Base-by-base conservation (phyloP, 2,888 invertebrate genomes). In the Lissonota sp. region DNA sequence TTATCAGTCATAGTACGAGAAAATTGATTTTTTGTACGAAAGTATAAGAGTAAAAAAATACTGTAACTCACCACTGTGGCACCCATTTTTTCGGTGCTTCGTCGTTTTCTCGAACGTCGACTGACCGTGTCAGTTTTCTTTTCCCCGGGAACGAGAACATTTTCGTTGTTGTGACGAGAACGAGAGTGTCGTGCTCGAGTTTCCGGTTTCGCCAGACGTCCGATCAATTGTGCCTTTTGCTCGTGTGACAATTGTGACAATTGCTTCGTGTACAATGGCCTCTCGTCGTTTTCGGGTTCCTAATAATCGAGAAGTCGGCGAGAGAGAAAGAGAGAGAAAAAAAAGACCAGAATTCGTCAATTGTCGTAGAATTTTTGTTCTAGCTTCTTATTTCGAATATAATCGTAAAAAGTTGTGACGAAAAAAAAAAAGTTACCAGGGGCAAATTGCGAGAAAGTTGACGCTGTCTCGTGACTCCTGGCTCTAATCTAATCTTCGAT, bases 11-110 rank as follows among this genome's bases (percentile, higher is more conserved):
- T n/a, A n/a, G 16, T 67, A 12, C 8, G 16, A 67, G 10, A 66
- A 12, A 62, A 42, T 37, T 46, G 40, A 53, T 26, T 10, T 7
- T 49, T 42, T 14, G 44, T 6, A 67, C 37, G 16, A 53, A 62
- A 51, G 42, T 6, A 58, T 26, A 51, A 55, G 74, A 42, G 10
- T 8, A 57, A 74, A 53, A n/a, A 57, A 70, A n/a, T 6, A 10
- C 26, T 26, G 10, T 14, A 70, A 87, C 95, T 95, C 93, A 95
- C 95, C 93, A 95, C 94, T 88, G 94, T 94, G 53, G 94, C 93
- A 73, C 94, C 93, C 84, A 94, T 92, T 90, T 95, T 95, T 86
- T 95, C 95, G 14, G 94, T 93, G 83, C 95, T 95, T 77, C 95
- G 93, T 80, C 95, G 93, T 87, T 95, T 95, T 85, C 95, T 93